Evolutionary conservation across 2,797 vertebrate genomes (phyloP), one percentile per base, ranked within the genome.

Genomic region (Coilia nasus): DNA sequence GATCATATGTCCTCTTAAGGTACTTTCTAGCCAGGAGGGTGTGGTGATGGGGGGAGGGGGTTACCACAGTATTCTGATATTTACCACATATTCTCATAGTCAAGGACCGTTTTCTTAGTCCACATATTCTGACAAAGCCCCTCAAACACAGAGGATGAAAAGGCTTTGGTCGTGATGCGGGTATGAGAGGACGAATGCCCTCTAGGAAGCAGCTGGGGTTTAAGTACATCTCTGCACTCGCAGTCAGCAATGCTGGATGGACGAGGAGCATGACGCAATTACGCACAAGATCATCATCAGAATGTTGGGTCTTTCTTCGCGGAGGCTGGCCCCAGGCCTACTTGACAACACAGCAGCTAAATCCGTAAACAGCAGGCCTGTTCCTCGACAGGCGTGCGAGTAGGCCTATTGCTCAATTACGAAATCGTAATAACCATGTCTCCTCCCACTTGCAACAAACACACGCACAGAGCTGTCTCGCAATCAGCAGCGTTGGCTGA

Each of bases 361-460:
- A 19, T 59, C 57, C 19, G 14, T 54, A 54, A 7, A 9, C 50
- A 54, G 50, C 50, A 17, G 67, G 67, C 31, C 67, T 75, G 14
- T 17, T 75, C 11, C 23, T 23, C 23, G 62, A 67, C 2, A 67
- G 23, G 9, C 62, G 25, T 11, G 23, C 62, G 21, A 54, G 50
- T 60, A 60, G 62, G 67, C 31, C 67, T 41, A 75, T 75, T 75
- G 31, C 67, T 31, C 67, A 31, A 75, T 75, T 75, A 41, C 17
- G 28, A 75, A 75, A 41, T 75, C 67, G 67, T 75, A 75, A 19
- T 75, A 35, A 41, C 28, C 14, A 75, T 35, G 67, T 75, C 67
- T 35, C 67, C 67, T 17, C 67, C 67, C 64, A 31, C 67, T 75
- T 31, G 67, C 67, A 75, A 75, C 28, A 35, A 28, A 71, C 62